Base-by-base conservation (phyloP, 1,140 invertebrate species). In the Drosophila repletoides region DNA sequence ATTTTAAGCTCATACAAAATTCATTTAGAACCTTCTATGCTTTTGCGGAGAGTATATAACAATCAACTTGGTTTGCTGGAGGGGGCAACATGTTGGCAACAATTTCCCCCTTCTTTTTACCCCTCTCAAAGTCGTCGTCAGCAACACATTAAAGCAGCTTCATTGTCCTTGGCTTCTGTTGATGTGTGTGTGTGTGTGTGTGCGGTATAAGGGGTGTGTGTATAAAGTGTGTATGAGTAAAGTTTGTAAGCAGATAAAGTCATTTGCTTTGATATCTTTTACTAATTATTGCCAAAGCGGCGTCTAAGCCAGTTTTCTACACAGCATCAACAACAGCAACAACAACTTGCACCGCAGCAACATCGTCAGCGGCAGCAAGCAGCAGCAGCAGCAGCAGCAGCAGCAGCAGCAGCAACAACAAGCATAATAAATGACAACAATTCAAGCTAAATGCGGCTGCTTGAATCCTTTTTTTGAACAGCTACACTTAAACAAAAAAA, bases 221-320 rank as follows among this genome's bases (percentile, higher is more conserved):
- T 71, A 29, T 53, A 41, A 40, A 43, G 38, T 52, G 48, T 61
- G 56, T 67, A 67, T 67, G 64, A 60, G 56, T 63, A 61, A 53
- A 68, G 65, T 60, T 71, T 84, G 77, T 77, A 75, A 84, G 79
- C 66, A 84, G 79, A 84, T 84, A 84, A 84, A 84, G 79, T 84
- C 79, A 84, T 86, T 84, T 84, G 80, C 79, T 86, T 86, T 84
- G 80, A 84, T 84, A 84, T 84, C 79, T 86, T 72, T 72, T 68
- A 74, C 80, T 84, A 84, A 84, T 84, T 84, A 84, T 84, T 86
- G 53, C 80, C 74, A 86, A 79, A 86, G 74, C 66, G 38, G 34
- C 68, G 55, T 56, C 75, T 84, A 84, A 84, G 80, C 79, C 71
- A 64, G 77, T 69, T 68, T 63, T 43, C 58, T 63, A 53, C 59